Base-by-base conservation (phyloP, 2,797 vertebrate genomes). In the Acrocephalus scirpaceus region DNA sequence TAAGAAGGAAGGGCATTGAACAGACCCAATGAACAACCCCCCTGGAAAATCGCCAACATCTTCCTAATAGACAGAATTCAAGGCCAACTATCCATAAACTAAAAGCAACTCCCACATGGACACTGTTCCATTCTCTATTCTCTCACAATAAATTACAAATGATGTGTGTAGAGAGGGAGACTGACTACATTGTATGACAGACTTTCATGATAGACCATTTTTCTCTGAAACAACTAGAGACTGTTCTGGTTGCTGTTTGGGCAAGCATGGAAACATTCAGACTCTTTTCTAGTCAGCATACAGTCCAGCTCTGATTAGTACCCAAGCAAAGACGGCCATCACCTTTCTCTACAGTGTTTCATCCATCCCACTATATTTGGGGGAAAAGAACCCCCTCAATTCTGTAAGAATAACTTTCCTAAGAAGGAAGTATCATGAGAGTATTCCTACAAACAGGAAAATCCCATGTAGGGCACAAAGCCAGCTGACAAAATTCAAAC, bases 11-110 rank as follows among this genome's bases (percentile, higher is more conserved):
- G 44, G 66, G 70, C 82, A 73, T 16, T 71, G 66, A 86, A 32
- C 21, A 92, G 79, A 70, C 74, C 54, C 47, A 88, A 17, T 7
- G 51, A 91, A 90, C n/a, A 67, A 81, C 9, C 36, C 29, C 38
- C 13, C 44, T 75, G 92, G 87, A 94, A 70, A 84, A 86, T 9
- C 0, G 16, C 91, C 96, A 95, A 58, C 48, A 73, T 44, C 76
- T n/a, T 88, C 82, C 67, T 76, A 91, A 90, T 45, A 74, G 71
- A 73, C 65, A 74, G 78, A 58, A 94, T 86, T 62, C 11, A 5
- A 93, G 79, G 92, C 79, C 89, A 93, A 42, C 89, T 93, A 84
- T 57, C 82, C 76, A 88, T 69, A 92, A 88, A 90, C 69, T 81
- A 83, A 80, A 90, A 93, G 73, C 62, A 95, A 50, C 82, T 93